These are phyloP conservation scores for Falco rusticolus DNA, from an alignment of 2,797 vertebrate genomes.

Conservation along the genomic window DNA sequence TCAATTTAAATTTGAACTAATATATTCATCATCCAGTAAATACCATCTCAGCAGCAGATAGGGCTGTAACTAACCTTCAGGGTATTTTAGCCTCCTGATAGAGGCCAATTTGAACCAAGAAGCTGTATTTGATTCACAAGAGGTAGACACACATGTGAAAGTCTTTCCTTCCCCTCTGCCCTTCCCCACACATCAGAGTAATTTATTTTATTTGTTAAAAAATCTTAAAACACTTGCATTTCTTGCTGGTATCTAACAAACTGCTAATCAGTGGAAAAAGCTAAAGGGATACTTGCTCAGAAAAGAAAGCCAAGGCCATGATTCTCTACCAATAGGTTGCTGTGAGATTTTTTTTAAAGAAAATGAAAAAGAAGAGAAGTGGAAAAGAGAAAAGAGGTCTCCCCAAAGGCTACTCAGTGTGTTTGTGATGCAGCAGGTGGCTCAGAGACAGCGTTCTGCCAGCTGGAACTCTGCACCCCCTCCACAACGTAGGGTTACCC, in stretches of 20 bases:
- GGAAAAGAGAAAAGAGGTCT: background rate
- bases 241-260: background rate
- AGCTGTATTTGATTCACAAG: background rate
- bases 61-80: constrained; percentile 54
- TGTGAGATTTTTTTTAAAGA: fast-evolving
- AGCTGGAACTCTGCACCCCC: background rate
- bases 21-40: constrained; percentile 60
- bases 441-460: background rate
- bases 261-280: background rate
- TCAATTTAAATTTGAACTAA: constrained; percentile 67
- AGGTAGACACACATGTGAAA: background rate
- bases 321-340: background rate
- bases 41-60: background rate
- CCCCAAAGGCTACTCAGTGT: background rate
- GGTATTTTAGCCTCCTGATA: background rate
- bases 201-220: background rate
- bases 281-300: background rate
- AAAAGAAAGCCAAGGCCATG: background rate
- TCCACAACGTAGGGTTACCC: background rate
- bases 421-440: background rate
- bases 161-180: background rate
- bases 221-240: background rate
- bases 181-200: background rate
- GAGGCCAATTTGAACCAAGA: background rate
- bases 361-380: background rate